phyloP scores from a whole-genome alignment of 30 jellyfish, hydroid and myxozoan genomes.

The Turritopsis dohrnii region DNA sequence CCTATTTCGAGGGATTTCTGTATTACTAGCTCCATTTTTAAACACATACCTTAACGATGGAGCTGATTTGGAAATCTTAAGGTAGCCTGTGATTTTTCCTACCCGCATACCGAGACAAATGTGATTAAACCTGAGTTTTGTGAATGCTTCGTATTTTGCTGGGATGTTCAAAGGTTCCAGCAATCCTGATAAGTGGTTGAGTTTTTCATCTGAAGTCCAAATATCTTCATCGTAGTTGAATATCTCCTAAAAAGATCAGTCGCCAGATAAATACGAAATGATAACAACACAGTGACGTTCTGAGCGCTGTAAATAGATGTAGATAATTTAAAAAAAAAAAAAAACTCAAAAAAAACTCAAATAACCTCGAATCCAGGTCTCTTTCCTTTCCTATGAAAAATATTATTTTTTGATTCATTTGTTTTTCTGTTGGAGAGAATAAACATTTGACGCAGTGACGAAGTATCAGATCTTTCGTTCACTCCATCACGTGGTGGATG shows the following conservation, averaged over 20 bases:
- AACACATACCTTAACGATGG: background rate
- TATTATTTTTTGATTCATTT: too few relatives aligned
- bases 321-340: too few relatives aligned
- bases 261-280: too few relatives aligned
- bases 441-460: too few relatives aligned
- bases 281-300: too few relatives aligned
- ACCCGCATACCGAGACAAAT: conserved; percentile 3
- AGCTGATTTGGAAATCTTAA: background rate
- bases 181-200: background rate
- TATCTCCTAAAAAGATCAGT: background rate
- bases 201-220: background rate
- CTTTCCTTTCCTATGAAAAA: too few relatives aligned
- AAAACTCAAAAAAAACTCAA: too few relatives aligned
- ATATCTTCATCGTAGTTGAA: conserved; percentile 3
- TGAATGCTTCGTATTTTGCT: conserved; percentile 15
- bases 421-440: too few relatives aligned
- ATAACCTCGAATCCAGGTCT: too few relatives aligned
- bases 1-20: background rate
- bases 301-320: too few relatives aligned
- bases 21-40: background rate
- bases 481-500: too few relatives aligned
- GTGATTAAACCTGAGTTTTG: background rate
- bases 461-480: too few relatives aligned
- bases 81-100: background rate
- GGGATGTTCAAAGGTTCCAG: conserved; percentile 6